Evolutionary conservation across 2,888 invertebrate species (phyloP).

Genomic region (Mystacides longicornis): DNA sequence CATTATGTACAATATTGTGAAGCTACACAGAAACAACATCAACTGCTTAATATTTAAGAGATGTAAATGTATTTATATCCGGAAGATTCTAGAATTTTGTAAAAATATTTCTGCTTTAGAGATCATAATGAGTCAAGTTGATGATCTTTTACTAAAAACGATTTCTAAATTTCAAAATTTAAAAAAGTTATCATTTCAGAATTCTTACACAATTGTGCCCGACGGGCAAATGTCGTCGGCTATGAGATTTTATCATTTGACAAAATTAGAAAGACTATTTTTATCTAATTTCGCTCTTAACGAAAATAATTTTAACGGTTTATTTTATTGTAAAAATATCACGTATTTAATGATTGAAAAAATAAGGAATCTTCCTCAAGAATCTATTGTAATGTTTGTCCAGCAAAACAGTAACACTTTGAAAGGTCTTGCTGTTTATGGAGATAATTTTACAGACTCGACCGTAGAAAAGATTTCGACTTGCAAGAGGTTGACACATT

Average conservation of each 20-base stretch:
- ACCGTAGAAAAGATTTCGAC: conserved; percentile 35
- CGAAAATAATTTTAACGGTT: conserved; percentile 34
- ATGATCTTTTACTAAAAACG: conserved; percentile 36
- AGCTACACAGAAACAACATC: conserved; percentile 35
- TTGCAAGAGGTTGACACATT: conserved; percentile 36
- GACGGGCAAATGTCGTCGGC: conserved; percentile 27
- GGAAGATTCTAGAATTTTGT: conserved; percentile 36
- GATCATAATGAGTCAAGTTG: conserved; percentile 41
- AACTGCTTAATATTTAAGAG: conserved; percentile 39
- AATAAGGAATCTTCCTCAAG: conserved; percentile 36
- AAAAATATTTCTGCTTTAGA: conserved; percentile 37
- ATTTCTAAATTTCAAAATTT: conserved; percentile 37
- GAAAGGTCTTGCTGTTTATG: conserved; percentile 38
- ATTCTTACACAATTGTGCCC: conserved; percentile 30
- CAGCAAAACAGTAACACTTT: conserved; percentile 34
- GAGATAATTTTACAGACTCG: conserved; percentile 38
- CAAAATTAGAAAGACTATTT: conserved; percentile 34
- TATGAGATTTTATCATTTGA: conserved; percentile 36
- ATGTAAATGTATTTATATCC: conserved; percentile 36
- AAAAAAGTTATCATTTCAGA: conserved; percentile 38
- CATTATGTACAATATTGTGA: conserved; percentile 34
- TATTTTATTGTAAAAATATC: conserved; percentile 36
- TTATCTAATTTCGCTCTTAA: conserved; percentile 43
- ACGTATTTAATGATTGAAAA: conserved; percentile 42
- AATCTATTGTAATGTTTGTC: conserved; percentile 36